Percentiles rank a stretch among this genome's conserved stretches.
These are phyloP conservation scores for Heliconius eleuchia DNA, from an alignment of 1,140 invertebrate genomes.

Conservation along the genomic window DNA sequence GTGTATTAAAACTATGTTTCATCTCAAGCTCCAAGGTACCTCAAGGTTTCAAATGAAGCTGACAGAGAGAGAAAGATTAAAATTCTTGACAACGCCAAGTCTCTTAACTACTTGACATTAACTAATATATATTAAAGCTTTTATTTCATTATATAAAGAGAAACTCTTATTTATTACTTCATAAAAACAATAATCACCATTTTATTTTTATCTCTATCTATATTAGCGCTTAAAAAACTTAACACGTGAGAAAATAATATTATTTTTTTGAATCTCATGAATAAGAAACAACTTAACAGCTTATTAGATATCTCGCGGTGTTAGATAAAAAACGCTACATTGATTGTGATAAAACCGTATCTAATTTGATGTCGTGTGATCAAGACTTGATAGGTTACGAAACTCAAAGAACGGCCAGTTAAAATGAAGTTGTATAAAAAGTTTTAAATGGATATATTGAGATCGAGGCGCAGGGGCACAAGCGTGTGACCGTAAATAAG, in stretches of 20 bases:
- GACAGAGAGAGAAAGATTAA: neutral
- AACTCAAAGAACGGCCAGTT: neutral
- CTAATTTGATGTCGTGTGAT: constrained; percentile 12
- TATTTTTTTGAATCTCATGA: constrained; percentile 11
- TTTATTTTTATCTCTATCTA: constrained; percentile 14
- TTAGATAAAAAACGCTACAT: constrained; percentile 4
- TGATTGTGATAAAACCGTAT: constrained; percentile 15
- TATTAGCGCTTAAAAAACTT: constrained; percentile 12
- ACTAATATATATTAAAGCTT: neutral
- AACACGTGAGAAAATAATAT: constrained; percentile 15
- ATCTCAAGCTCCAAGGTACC: too few relatives aligned
- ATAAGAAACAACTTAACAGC: constrained; percentile 2
- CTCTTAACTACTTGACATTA: neutral
- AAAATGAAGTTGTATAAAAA: neutral
- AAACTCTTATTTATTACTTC: constrained; percentile 11
- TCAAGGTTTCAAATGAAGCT: too few relatives aligned
- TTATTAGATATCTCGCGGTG: constrained; percentile 10
- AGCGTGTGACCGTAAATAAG: too few relatives aligned
- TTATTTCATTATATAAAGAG: constrained; percentile 1
- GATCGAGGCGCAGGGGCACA: too few relatives aligned
- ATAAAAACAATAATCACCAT: constrained; percentile 10
- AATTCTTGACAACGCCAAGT: neutral
- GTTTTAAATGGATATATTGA: neutral
- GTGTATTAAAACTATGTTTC: too few relatives aligned
- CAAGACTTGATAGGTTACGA: constrained; percentile 10